Conservation (phyloP, 2,888 invertebrate species). For the Dryadula phaetusa region DNA sequence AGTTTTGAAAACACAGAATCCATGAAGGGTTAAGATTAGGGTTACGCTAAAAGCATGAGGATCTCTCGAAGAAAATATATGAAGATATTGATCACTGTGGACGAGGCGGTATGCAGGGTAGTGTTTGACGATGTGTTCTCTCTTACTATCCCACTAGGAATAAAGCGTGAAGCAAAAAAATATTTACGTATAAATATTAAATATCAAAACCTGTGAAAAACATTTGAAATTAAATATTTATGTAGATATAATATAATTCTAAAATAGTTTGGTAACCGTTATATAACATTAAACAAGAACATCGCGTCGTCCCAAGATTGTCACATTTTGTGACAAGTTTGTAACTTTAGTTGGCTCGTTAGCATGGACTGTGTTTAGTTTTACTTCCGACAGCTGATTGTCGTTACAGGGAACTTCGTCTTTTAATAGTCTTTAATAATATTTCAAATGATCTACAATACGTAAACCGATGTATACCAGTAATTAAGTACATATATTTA, state of each 20-base stretch:
- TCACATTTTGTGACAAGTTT: conserved; percentile 20
- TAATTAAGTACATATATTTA: neutral
- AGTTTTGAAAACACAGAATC: no score
- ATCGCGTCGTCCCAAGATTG: conserved; percentile 30
- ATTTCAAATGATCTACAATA: conserved; percentile 4
- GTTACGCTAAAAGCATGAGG: no score
- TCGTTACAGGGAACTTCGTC: conserved; percentile 23
- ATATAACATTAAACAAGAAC: conserved; percentile 45
- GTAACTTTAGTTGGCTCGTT: conserved; percentile 57
- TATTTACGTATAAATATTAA: no score
- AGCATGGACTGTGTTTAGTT: conserved; percentile 53
- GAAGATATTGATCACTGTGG: no score
- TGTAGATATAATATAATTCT: neutral
- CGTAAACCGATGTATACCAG: neutral
- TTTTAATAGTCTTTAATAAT: conserved; percentile 17
- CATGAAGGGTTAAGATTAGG: no score
- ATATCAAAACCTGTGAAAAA: no score
- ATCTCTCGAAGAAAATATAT: no score
- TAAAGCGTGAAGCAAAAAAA: no score
- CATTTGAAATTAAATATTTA: no score
- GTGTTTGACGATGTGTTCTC: no score
- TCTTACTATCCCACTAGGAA: no score
- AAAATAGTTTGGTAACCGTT: neutral
- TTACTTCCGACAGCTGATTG: conserved; percentile 42
- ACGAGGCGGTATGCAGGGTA: no score